Evolutionary conservation across 2,888 invertebrate species (phyloP), one percentile per base, ranked within the genome.

Genomic region (Thera obeliscata): DNA sequence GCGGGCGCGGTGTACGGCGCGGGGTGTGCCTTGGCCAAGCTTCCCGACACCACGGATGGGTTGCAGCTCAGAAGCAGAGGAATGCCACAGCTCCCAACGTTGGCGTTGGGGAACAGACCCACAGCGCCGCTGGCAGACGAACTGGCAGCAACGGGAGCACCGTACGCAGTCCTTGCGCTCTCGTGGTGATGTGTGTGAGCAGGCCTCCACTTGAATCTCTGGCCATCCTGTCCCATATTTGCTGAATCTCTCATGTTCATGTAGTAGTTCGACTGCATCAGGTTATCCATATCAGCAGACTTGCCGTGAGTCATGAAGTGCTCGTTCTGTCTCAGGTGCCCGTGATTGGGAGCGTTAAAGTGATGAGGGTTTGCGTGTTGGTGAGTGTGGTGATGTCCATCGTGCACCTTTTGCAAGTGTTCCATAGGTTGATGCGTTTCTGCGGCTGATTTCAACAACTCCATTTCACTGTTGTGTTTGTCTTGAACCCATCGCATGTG

Each of bases 61-160:
- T 89, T 89, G 75, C 93, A 94, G 76, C 93, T 93, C 54, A 94
- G 76, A 41, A 93, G 78, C 60, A 93, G 74, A 2, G 93, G 93
- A 46, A 93, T 88, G 7, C 86, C 90, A 66, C 92, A 93, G 22
- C 85, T 81, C n/a, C 89, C 87, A 8, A 85, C 78, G 62, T 87
- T 88, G n/a, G 90, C 89, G 59, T 86, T 86, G 1, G 91, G 91
- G 76, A 91, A 93, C 46, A 92, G 75, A 2, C 92, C 91, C 9
- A 91, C 84, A 2, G 89, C 87, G 2, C 79, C 74, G 22, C 65
- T 69, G 46, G 66, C 69, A 8, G 61, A 63, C 48, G 63, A 57
- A 43, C 71, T 11, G 66, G 74, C 58, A 22, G 22, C 22, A 22
- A 22, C 22, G 75, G 71, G 50, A 75, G 76, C 74, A 12, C 81